These are phyloP conservation scores for Coryphaenoides rupestris DNA, from an alignment of 2,113 vertebrate genomes.

Conservation along the genomic window DNA sequence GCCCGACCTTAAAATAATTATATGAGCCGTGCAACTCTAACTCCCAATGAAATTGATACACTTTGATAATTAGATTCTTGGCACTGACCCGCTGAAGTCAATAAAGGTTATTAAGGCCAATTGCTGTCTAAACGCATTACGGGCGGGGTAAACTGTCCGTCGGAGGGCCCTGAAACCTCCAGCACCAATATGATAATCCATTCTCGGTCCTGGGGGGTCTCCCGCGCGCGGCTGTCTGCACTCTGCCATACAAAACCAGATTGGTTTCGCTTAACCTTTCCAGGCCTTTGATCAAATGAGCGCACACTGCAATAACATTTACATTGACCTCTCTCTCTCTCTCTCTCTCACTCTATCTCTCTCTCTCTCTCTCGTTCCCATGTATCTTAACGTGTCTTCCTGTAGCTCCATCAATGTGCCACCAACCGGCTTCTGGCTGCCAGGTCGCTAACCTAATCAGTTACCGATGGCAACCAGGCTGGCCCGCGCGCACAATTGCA, in stretches of 20 bases:
- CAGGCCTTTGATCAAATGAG: constrained; percentile 82
- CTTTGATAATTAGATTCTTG: constrained; percentile 92
- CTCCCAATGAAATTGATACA: constrained; percentile 86
- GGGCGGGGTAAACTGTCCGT: constrained; percentile 79
- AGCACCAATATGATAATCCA: constrained; percentile 81
- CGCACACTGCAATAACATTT: constrained; percentile 84
- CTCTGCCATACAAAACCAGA: constrained; percentile 83
- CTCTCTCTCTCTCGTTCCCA: constrained; percentile 7
- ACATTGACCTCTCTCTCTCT: constrained; percentile 69
- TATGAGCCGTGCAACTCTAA: constrained; percentile 81
- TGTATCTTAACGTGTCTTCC: constrained; percentile 8
- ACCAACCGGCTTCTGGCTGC: constrained; percentile 34
- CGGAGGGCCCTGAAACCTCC: constrained; percentile 77
- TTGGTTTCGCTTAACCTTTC: constrained; percentile 86
- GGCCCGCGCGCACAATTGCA: constrained; percentile 58
- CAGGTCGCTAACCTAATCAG: constrained; percentile 79
- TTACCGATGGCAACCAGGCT: constrained; percentile 68
- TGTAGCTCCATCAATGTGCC: constrained; percentile 27
- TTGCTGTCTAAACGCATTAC: constrained; percentile 81
- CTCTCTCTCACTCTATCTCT: constrained; percentile 27
- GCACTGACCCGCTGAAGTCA: constrained; percentile 84
- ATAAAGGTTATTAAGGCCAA: constrained; percentile 93
- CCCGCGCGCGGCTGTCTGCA: constrained; percentile 72
- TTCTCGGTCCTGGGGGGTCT: constrained; percentile 75
- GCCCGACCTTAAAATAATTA: constrained; percentile 84